Evolutionary conservation across 2,113 vertebrate species (phyloP), one percentile per base, ranked within the genome.

Genomic region (Tapirus terrestris): DNA sequence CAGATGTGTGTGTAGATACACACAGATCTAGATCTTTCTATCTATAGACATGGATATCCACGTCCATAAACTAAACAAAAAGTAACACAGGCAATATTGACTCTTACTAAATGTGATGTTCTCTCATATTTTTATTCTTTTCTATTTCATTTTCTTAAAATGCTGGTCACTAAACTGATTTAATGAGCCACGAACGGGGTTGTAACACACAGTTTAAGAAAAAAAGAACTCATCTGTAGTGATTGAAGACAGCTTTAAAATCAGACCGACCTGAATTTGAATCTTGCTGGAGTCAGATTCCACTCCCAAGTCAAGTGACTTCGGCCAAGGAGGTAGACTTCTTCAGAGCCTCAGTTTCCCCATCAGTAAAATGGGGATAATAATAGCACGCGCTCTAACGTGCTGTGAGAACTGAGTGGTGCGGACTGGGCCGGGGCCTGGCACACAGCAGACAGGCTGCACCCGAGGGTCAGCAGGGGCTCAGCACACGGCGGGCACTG

Each of bases 331-430:
- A 8, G 14, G 33, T 1, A 18, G 72, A 29, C 25, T 36, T 27
- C 70, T 9, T 25, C 20, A 43, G 14, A 11, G 11, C 45, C 51
- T 86, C 82, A 16, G 72, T 70, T n/a, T 84, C 61, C 45, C 58
- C 14, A 5, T 2, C 45, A 39, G 58, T 72, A 36, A 56, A 53
- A 48, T 6, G 10, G 17, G n/a, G 25, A 12, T 1, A 3, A 33
- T 0, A 29, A 9, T 0, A 29, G 77, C 0, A 2, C 14, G 60
- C 8, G 13, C 20, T 67, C 45, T 7, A 6, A 21, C 0, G 16
- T 29, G 77, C 51, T 14, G 13, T 6, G 70, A 85, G 70, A 27
- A 31, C 16, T 1, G 25, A 56, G 43, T 3, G 2, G 17, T 1
- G 16, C 0, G 10, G 39, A 45, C 51, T 5, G 3, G 27, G n/a